Evolutionary conservation across 2,113 vertebrate species (phyloP).

Genomic region (Albula glossodonta): DNA sequence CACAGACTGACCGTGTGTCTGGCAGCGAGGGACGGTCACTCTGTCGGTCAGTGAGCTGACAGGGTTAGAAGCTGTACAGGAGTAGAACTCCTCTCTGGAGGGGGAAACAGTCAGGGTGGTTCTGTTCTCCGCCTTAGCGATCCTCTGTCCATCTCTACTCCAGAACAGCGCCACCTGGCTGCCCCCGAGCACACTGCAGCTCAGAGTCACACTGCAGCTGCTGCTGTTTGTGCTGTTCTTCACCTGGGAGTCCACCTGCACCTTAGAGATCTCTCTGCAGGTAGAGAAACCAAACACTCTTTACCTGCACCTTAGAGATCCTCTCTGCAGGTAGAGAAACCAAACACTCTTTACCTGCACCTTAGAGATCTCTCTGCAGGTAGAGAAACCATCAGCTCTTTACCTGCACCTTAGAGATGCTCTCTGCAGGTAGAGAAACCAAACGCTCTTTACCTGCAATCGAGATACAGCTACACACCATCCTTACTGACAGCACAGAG

Average conservation of each 20-base stretch:
- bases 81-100: neutral
- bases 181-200: neutral
- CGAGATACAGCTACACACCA: neutral
- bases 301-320: neutral
- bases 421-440: too few relatives aligned
- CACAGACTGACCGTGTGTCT: neutral
- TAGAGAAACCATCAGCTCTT: too few relatives aligned
- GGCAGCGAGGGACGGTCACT: neutral
- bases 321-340: neutral
- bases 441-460: too few relatives aligned
- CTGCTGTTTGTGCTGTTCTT: neutral
- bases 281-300: neutral
- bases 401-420: too few relatives aligned
- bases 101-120: neutral
- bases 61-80: neutral
- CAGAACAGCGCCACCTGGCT: neutral
- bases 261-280: neutral
- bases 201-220: neutral
- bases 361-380: neutral
- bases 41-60: neutral
- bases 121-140: neutral
- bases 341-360: neutral
- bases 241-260: neutral
- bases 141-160: neutral
- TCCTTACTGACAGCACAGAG: neutral